phyloP scores from a whole-genome alignment of 2,113 vertebrate species.

The Lethenteron reissneri region DNA sequence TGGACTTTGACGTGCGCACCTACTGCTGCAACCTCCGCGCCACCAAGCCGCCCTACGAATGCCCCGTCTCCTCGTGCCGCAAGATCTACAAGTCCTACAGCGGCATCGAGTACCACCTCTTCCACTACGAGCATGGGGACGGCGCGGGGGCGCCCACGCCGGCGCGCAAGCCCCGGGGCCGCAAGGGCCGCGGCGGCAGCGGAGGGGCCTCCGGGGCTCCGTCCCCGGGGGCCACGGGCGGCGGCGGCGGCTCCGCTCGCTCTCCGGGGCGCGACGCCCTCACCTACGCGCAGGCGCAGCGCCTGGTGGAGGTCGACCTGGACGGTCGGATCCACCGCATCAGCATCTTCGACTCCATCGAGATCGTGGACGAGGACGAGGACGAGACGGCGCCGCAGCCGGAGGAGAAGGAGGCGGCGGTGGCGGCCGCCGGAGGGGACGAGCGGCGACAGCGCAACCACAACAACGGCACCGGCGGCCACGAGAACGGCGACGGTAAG shows the following conservation, averaged over 20 bases:
- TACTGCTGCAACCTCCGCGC: constrained; percentile 89
- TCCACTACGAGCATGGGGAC: constrained; percentile 63
- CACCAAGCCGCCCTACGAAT: constrained; percentile 92
- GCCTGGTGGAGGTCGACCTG: too few species aligned
- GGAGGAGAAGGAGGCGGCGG: too few species aligned
- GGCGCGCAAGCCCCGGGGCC: constrained; percentile 4
- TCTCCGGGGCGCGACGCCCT: too few species aligned
- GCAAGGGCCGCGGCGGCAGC: constrained; percentile 13
- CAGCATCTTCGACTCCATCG: too few species aligned
- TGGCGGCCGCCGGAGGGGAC: too few species aligned
- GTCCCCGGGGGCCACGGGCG: constrained; percentile 3
- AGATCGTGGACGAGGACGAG: too few species aligned
- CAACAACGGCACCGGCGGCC: constrained; percentile 88
- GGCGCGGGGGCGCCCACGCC: constrained; percentile 32
- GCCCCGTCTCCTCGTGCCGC: constrained; percentile 74
- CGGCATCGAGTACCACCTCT: constrained; percentile 89
- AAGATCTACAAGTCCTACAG: constrained; percentile 98
- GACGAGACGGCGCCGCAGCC: too few species aligned
- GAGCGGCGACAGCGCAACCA: constrained; percentile 62
- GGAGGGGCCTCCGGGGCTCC: neutral
- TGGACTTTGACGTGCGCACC: constrained; percentile 93
- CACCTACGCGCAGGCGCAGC: too few species aligned
- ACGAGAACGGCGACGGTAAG: constrained; percentile 80
- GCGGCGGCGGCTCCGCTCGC: neutral
- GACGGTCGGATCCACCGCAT: too few species aligned